Base-by-base conservation (phyloP, 2,888 invertebrate species). In the Diarsia dahlii region DNA sequence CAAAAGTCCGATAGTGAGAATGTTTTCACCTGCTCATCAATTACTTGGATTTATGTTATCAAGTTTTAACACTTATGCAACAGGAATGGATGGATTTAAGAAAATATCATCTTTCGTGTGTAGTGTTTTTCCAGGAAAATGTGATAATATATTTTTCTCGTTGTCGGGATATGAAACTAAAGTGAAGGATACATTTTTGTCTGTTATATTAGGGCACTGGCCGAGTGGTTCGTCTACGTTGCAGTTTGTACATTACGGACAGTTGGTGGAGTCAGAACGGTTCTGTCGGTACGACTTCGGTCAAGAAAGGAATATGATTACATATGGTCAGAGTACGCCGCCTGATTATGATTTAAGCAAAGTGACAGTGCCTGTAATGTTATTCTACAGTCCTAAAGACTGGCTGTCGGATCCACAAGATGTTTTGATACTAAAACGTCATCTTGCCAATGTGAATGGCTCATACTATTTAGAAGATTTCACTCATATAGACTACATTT, bases 401-500 rank as follows among this genome's bases (percentile, higher is more conserved):
- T 93, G 91, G 92, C 79, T 98, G 5, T 94, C 97, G 0, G 93
- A 95, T 76, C 90, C 91, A 0, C 58, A 68, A 45, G 97, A 98
- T 84, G 97, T 97, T 0, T 84, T 95, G 9, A 93, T 81, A 52
- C 72, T 95, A 6, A 88, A 82, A 56, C 88, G 86, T 0, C 88
- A 94, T 67, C 89, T 98, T n/a, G 96, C 96, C 0, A 97, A 97
- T 82, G 93, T 97, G 0, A 89, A 95, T 0, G 95, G 94, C 0
- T 94, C 93, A 72, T 95, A 97, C 89, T 91, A 95, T 67, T 94
- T 98, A 6, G 91, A 96, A 0, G 92, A 96, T 63, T 98, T 97
- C 81, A 97, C 97, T 88, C 98, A 98, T 89, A 92, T 98, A 85
- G 98, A 98, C 88, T 98, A 97, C 82, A 88, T 97, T 64, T 98